Evolutionary conservation across 2,888 invertebrate species (phyloP), one percentile per base, ranked within the genome.

Genomic region (Apocheima hispidaria): DNA sequence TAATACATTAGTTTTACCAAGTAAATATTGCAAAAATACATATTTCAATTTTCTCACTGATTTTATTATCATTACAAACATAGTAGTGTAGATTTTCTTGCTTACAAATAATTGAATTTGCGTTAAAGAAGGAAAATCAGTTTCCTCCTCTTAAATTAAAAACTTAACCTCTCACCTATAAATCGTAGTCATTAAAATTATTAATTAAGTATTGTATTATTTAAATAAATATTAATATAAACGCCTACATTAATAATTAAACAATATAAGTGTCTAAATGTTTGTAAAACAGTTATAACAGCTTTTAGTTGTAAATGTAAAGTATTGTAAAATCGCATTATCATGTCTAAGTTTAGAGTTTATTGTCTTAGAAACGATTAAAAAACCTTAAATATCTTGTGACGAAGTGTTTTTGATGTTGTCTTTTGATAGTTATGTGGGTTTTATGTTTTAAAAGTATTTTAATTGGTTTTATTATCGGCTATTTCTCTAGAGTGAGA

Each of bases 271-370:
- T 70, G 74, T 73, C 63, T 46, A 69, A 74, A 73, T 76, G 65
- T 74, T 82, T 77, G 77, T 73, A 72, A 70, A 70, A 74, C 73
- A 78, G 73, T 79, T 72, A 79, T 75, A 72, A 76, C n/a, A n/a
- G n/a, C n/a, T 82, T 9, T 26, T 23, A 20, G 30, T 30, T 30
- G 12, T 20, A 33, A 30, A 30, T 46, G 33, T 46, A 30, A 46
- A 46, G 74, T 68, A 74, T 77, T 73, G 79, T 85, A 78, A 84
- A 85, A 77, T 70, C 65, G 71, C 77, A 71, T 81, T 77, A 75
- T 78, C 77, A 74, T 69, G 73, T 75, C 75, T 66, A 72, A 75
- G 79, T 75, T 69, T 62, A 74, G 74, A 66, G 75, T 83, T 84
- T 84, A 82, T 79, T 78, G 75, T 81, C 68, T 70, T 66, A 62